phyloP scores from a whole-genome alignment of 2,113 vertebrate species.

The human region GRCh38 chr18:47936001-47936500 shows the following conservation, averaged over 20 bases:
- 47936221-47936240: not conserved
- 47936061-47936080: not conserved
- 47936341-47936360: not conserved
- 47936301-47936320: not conserved
- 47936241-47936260: not conserved
- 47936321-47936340: not conserved
- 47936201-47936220: not conserved
- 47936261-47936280: not conserved
- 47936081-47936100: not conserved
- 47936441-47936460: not conserved
- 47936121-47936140: not conserved
- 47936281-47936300: not conserved
- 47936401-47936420: not conserved
- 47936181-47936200: not conserved
- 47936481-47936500: not conserved
- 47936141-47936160: not conserved
- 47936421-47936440: too few species aligned
- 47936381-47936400: not conserved
- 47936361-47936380: not conserved
- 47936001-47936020: slow-evolving; percentile 20
- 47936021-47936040: not conserved
- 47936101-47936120: not conserved
- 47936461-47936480: not conserved
- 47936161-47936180: not conserved
- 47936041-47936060: not conserved